Evolutionary conservation across 2,113 vertebrate genomes (phyloP), one percentile per base, ranked within the genome.

Genomic region (Pipra filicauda): DNA sequence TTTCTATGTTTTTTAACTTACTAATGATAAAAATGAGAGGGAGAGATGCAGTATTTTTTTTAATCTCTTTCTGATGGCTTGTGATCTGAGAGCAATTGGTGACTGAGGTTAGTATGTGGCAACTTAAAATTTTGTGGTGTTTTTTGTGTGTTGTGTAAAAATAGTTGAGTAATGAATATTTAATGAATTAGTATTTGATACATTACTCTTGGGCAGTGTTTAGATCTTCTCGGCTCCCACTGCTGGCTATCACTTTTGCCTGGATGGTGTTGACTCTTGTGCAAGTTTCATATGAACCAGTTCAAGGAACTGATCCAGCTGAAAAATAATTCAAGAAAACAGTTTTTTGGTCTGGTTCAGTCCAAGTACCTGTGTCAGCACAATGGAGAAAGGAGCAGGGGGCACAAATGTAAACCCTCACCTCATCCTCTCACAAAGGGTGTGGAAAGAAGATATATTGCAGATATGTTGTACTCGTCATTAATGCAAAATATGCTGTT

Each of bases 101-200:
- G 28, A 67, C 35, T 39, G 65, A 67, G 31, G 30, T 75, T 61
- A 73, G 48, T 48, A 54, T 10, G 19, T 80, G 48, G 43, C 52
- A 76, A 39, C 48, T 70, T 73, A 81, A 26, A 23, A 91, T 91
- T 84, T 59, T 16, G 2, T 94, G n/a, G 23, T 64, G 54, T 8
- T 24, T 91, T 91, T 93, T 72, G 48, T 13, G 24, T 91, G 11
- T 41, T 44, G 55, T 89, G 91, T 89, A 85, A 96, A 95, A 93
- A 69, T 79, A 86, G n/a, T 70, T 79, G 65, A 85, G 26, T 81
- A 83, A 58, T 55, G 12, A 93, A 82, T 70, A 28, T 58, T 90
- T 88, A 91, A 88, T 92, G 43, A 77, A 52, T 33, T 65, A 61
- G 11, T 57, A 30, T 88, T 92, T 79, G 33, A 80, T 76, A 70